Evolutionary conservation across 2,888 invertebrate species (phyloP), one percentile per base, ranked within the genome.

Genomic region (Tricholauxania praeusta): DNA sequence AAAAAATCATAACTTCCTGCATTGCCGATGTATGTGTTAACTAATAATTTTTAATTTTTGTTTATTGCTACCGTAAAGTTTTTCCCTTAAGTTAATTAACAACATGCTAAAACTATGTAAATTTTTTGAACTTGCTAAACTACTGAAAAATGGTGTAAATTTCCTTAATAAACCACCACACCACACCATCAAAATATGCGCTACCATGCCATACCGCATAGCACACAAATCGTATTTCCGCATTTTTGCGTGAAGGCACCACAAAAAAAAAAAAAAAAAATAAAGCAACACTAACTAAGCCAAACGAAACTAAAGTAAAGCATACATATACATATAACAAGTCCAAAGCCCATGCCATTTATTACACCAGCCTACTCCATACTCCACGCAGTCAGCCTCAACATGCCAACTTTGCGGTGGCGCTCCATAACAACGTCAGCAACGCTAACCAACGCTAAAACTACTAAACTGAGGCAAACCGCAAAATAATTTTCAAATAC

Each of bases 401-500:
- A 22, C 28, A n/a, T 28, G n/a, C 32, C 19, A 65, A 66, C 66
- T 17, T 28, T 17, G 15, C 66, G 28, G 32, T 60, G 59, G 59
- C 22, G 32, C 39, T 15, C 59, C 10, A 60, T 28, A 12, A 15
- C 28, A 32, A 28, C 53, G n/a, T 17, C 47, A 28, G 22, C 12
- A 68, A 57, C 48, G 14, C 10, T 12, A 12, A 22, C n/a, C 47
- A 47, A 49, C 22, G 55, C 39, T 12, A 52, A 28, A 63, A 51
- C 53, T 7, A 39, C 39, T 28, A 70, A 52, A 52, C 22, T 17
- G 47, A 14, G 48, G 53, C 57, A 17, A 53, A 63, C 71, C 67
- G 62, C 73, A 77, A 69, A 73, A 80, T 78, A 76, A 78, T 76
- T 79, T 78, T 74, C 80, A 77, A 78, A 82, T 79, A 78, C 39